Base-by-base conservation (phyloP, 2,888 invertebrate species). In the Trissoscelio sp. region DNA sequence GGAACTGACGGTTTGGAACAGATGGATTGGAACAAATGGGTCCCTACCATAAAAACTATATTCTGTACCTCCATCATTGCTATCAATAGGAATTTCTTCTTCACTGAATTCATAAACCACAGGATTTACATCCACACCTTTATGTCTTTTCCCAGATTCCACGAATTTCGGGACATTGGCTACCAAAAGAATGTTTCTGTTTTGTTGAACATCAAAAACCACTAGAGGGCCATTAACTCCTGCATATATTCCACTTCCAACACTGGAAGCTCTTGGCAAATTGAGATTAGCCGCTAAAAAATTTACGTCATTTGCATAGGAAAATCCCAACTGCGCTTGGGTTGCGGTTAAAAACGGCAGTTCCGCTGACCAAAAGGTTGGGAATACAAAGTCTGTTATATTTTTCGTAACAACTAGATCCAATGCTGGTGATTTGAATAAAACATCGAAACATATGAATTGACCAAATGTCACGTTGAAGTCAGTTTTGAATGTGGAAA, bases 281-380 rank as follows among this genome's bases (percentile, higher is more conserved):
- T 95, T 96, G 1, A 95, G 94, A 14, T 96, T 96, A 0, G 97
- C 92, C 0, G 94, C 94, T 9, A 97, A 88, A 3, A 97, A 92
- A 87, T 95, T 96, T 0, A 95, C 94, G 69, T 95, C 92, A 88
- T 95, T 92, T 0, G 93, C 92, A 73, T 94, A 93, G 0, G 96
- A 94, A 93, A 95, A 96, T 2, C 94, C 93, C 70, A 95, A 93
- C 88, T 96, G 96, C 3, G 93, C 92, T 88, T 96, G 94, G 0
- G 94, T 92, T 55, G 94, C 94, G 93, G 95, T 94, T 60, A 96
- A 91, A 88, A 95, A 96, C 0, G 97, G 97, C 75, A 96, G 89
- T 87, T 96, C 95, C 0, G 96, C 95, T 86, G 95, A 95, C 97
- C 97, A 97, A 91, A 95, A 95, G 0, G 95, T 94, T 0, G 96